phyloP scores from a whole-genome alignment of 2,113 vertebrate genomes.

The Heterochromis multidens region DNA sequence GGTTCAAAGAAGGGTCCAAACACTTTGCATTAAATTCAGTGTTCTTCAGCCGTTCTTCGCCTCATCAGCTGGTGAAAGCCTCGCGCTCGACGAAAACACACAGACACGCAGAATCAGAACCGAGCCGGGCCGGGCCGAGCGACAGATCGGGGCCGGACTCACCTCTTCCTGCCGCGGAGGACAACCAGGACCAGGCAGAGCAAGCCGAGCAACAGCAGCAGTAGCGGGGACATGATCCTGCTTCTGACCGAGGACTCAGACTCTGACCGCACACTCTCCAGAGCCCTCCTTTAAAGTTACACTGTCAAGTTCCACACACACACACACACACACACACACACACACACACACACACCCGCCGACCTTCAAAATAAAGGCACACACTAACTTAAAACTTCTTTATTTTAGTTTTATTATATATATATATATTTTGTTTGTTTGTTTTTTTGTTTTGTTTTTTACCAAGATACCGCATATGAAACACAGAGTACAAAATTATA shows the following conservation, averaged over 20 bases:
- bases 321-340: neutral
- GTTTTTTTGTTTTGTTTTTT: too few species aligned
- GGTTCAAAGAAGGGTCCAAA: too few species aligned
- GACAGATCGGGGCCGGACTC: neutral
- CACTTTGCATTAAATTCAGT: too few species aligned
- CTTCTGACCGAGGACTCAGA: neutral
- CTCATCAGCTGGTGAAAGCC: too few species aligned
- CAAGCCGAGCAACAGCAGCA: conserved; percentile 22
- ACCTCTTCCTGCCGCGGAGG: conserved; percentile 25
- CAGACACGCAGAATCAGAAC: neutral
- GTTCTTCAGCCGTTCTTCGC: too few species aligned
- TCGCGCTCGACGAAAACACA: too few species aligned
- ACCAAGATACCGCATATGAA: neutral
- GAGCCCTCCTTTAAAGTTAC: neutral
- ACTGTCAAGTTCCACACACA: too few species aligned
- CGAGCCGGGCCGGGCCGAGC: neutral
- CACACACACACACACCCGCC: neutral
- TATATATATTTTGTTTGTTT: neutral
- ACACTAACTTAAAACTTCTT: neutral
- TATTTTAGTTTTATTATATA: neutral
- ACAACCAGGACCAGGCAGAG: neutral
- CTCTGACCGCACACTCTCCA: neutral
- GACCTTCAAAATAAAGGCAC: neutral
- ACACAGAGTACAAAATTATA: neutral
- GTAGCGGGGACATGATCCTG: conserved; percentile 2